Base-by-base conservation (phyloP, 2,888 invertebrate genomes). In the Gibbula magus region DNA sequence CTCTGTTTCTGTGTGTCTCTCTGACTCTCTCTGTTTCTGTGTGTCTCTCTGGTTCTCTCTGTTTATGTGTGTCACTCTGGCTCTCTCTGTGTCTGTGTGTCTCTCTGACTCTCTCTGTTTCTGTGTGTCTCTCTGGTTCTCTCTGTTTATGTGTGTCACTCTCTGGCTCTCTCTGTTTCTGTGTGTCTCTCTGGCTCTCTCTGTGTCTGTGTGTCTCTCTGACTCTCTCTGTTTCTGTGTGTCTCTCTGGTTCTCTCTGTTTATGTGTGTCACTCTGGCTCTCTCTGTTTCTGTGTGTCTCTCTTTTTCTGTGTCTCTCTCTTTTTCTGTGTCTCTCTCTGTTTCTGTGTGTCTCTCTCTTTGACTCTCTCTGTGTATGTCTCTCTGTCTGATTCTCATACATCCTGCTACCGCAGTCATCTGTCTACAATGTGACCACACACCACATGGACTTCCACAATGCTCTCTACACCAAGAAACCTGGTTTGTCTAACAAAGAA, bases 381-480 rank as follows among this genome's bases (percentile, higher is more conserved):
- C 61, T 79, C n/a, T 52, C 25, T 45, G 1, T 52, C 74, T 81
- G 75, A 53, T 73, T 83, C 77, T 81, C 7, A 35, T 35, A 35
- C 13, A 13, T 13, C 45, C 13, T 1, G 1, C 45, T 45, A 83
- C 92, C 93, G 52, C 89, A 94, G 93, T 93, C 93, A 87, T 95
- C 96, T 81, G 95, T 97, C 0, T 97, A 97, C 91, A 95, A 95
- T 90, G 84, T 96, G 95, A 79, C 82, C 10, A 81, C 84, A 70
- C 81, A 81, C 22, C 81, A 82, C 54, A 52, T 18, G 29, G 84
- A 85, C 54, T 78, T 81, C 78, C 77, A 81, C 52, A 54, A 18
- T 70, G 82, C 81, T 16, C 25, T 83, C 5, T 51, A 81, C 51
- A 82, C 81, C 35, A 77, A 39, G 45, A 54, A 81, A 54, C 86